Base-by-base conservation (phyloP, 2,797 vertebrate genomes). In the Clarias fuscus region DNA sequence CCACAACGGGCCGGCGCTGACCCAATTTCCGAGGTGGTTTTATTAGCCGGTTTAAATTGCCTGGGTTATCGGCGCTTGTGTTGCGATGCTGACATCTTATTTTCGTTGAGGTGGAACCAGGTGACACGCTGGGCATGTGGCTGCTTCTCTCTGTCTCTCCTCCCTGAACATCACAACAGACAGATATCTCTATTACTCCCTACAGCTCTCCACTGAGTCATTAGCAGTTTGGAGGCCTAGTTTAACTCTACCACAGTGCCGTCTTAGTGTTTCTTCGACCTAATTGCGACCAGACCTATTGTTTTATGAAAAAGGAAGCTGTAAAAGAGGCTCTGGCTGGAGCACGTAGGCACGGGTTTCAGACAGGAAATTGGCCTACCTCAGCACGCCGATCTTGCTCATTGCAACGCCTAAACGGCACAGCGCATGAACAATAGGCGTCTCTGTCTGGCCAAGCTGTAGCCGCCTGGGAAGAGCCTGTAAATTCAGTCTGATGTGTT, bases 131-230 rank as follows among this genome's bases (percentile, higher is more conserved):
- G 93, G 93, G 91, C 89, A 94, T 88, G 93, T 92, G 91, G 91
- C 84, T 89, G 85, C 61, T 59, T 86, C 56, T 58, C 53, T 56
- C 22, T 59, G 33, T 76, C 77, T 40, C 85, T 56, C n/a, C 84
- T 24, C 27, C 33, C 2, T n/a, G 90, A 91, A 82, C 92, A 92
- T 96, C 94, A 94, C 95, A 94, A 94, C 92, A 90, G 95, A 95
- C 95, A 88, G 92, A 94, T 95, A 93, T 95, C 92, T 96, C 95
- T 95, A 96, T 96, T 95, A 96, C 79, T 85, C 62, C 87, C 91
- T 92, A 93, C 90, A 93, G 93, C 94, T 90, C 92, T 94, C 92
- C 93, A 85, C 61, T 93, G 95, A 93, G 91, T 96, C 94, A 95
- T 95, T 94, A 95, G 91, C 92, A 70, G 93, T 92, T 93, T 92